Percentiles rank a stretch among this genome's conserved stretches.
Conservation (phyloP, 2,113 vertebrate genomes). For the Rhegmatorhina hoffmannsi region DNA sequence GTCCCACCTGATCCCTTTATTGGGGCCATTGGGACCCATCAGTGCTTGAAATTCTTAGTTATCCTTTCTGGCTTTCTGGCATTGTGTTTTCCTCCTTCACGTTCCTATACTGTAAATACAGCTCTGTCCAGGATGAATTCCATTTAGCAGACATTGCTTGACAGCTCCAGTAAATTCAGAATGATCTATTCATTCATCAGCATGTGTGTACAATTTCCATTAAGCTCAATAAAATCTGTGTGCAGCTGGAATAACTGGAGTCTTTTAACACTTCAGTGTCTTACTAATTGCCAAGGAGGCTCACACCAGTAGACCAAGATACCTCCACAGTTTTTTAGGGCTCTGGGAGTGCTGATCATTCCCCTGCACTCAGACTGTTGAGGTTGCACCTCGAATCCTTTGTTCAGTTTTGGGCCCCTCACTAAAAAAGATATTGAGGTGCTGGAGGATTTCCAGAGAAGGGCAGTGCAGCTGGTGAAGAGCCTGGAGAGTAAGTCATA, state of each 20-base stretch:
- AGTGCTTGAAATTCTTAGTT: not conserved
- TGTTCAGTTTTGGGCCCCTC: not conserved
- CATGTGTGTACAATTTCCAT: slow-evolving; percentile 31
- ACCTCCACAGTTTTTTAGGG: not conserved
- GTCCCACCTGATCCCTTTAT: not conserved
- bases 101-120: slow-evolving; percentile 30
- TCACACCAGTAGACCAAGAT: not conserved
- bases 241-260: not conserved
- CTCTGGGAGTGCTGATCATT: not conserved
- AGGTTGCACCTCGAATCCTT: not conserved
- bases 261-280: not conserved
- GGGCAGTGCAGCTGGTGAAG: not conserved
- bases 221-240: slow-evolving; percentile 27
- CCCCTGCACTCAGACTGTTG: not conserved
- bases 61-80: slow-evolving; percentile 7
- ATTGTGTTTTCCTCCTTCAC: slow-evolving; percentile 36
- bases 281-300: not conserved
- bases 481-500: not conserved
- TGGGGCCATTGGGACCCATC: not conserved
- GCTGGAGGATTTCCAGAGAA: not conserved
- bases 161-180: slow-evolving; percentile 50
- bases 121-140: not conserved
- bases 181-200: slow-evolving; percentile 56
- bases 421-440: not conserved
- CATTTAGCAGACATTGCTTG: slow-evolving; percentile 27